Evolutionary conservation across 1,140 invertebrate species (phyloP).

Genomic region (Telenomus remus): DNA sequence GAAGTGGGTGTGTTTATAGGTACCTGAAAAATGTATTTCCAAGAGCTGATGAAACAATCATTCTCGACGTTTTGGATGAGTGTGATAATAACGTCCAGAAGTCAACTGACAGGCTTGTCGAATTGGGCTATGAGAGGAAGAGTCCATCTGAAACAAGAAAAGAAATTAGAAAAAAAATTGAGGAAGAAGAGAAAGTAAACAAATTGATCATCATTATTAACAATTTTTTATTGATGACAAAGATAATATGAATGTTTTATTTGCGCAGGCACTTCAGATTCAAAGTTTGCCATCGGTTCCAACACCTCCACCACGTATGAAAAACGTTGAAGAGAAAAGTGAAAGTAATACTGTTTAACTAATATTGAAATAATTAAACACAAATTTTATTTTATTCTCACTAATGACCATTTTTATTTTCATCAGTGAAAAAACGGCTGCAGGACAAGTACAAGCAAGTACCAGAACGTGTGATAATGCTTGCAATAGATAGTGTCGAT

Average conservation of each 20-base stretch:
- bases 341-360: slow-evolving; percentile 77
- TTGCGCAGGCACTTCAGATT: slow-evolving; percentile 62
- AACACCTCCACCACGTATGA: slow-evolving; percentile 79
- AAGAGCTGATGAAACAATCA: slow-evolving; percentile 91
- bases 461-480: slow-evolving; percentile 85
- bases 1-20: slow-evolving; percentile 72
- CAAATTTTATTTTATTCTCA: neutral
- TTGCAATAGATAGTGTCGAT: slow-evolving; percentile 91
- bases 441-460: slow-evolving; percentile 84
- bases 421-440: slow-evolving; percentile 83
- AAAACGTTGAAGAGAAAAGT: slow-evolving; percentile 84
- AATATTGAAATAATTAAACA: slow-evolving; percentile 7
- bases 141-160: slow-evolving; percentile 77
- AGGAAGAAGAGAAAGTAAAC: slow-evolving; percentile 67
- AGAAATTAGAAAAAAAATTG: slow-evolving; percentile 75
- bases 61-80: slow-evolving; percentile 87
- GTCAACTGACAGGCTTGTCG: slow-evolving; percentile 85
- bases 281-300: slow-evolving; percentile 72
- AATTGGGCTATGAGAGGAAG: slow-evolving; percentile 88
- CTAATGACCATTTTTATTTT: neutral
- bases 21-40: slow-evolving; percentile 94
- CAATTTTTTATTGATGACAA: slow-evolving; percentile 9
- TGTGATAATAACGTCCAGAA: slow-evolving; percentile 92
- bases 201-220: slow-evolving; percentile 54
- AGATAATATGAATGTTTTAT: slow-evolving; percentile 22